A percentile compares a stretch with the other conserved stretches of the same genome.
These are phyloP conservation scores for Meandrusa payeni DNA, from an alignment of 2,888 invertebrate genomes.

Conservation along the genomic window DNA sequence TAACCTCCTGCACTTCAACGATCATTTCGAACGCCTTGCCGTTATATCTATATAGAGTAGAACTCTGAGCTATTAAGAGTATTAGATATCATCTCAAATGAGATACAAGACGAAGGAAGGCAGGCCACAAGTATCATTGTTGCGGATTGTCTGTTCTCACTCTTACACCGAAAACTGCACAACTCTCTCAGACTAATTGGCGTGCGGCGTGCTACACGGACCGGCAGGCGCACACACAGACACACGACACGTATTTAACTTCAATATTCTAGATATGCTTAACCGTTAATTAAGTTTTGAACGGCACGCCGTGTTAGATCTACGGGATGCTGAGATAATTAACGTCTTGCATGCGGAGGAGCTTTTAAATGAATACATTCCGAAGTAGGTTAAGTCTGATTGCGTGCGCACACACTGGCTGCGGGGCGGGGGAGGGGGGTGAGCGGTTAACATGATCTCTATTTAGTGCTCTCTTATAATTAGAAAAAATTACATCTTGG, in stretches of 20 bases:
- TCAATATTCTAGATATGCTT: slow-evolving; percentile 12
- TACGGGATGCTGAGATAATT: slow-evolving; percentile 8
- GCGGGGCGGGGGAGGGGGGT: not conserved
- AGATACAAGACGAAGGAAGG: too few relatives aligned
- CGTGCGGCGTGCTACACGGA: not conserved
- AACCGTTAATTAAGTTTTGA: slow-evolving; percentile 16
- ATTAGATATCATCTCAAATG: too few relatives aligned
- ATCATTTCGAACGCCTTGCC: too few relatives aligned
- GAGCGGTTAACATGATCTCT: not conserved
- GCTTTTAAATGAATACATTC: slow-evolving; percentile 10
- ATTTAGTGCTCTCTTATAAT: slow-evolving; percentile 2
- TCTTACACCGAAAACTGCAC: too few relatives aligned
- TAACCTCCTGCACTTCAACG: too few relatives aligned
- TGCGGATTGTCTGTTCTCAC: not conserved
- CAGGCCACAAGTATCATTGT: too few relatives aligned
- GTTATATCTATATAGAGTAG: too few relatives aligned
- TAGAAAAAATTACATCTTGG: slow-evolving; percentile 1
- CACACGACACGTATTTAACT: slow-evolving; percentile 1
- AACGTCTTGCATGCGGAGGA: slow-evolving; percentile 16
- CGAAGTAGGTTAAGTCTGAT: slow-evolving; percentile 17
- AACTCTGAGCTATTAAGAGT: too few relatives aligned
- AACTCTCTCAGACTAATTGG: too few relatives aligned
- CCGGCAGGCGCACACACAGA: too few relatives aligned
- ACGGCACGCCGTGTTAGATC: slow-evolving; percentile 2
- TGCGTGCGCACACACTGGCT: slow-evolving; percentile 6